Evolutionary conservation across 2,113 vertebrate species (phyloP).

Genomic region (Passer domesticus): DNA sequence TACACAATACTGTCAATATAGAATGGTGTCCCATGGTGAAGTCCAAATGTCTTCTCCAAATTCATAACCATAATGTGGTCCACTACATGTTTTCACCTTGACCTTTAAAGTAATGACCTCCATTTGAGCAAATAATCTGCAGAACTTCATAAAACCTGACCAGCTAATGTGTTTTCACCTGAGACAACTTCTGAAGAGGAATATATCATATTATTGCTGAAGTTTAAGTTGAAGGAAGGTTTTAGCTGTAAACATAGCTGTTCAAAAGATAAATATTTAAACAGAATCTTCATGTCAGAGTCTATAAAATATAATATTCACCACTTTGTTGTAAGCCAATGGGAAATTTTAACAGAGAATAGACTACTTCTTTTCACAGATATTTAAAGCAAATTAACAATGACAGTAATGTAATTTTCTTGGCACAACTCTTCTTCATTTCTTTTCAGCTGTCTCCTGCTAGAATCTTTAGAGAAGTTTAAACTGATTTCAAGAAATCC

Average conservation of each 20-base stretch:
- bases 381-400: constrained; percentile 75
- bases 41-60: background rate
- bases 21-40: background rate
- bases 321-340: constrained; percentile 52
- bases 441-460: constrained; percentile 53
- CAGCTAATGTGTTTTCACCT: background rate
- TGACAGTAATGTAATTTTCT: constrained; percentile 70
- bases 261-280: constrained; percentile 70
- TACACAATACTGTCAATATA: background rate
- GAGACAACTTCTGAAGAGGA: background rate
- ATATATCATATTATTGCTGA: background rate
- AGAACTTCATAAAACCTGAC: background rate
- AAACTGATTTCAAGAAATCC: constrained; percentile 69
- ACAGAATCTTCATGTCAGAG: constrained; percentile 33
- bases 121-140: background rate
- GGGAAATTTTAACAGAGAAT: constrained; percentile 47
- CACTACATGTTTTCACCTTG: background rate
- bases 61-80: background rate
- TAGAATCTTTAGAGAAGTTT: constrained; percentile 67
- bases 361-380: constrained; percentile 53
- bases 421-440: constrained; percentile 58
- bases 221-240: background rate
- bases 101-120: background rate
- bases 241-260: constrained; percentile 38
- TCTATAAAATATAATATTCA: constrained; percentile 66